Base-by-base conservation (phyloP, 92 coral and sea anemone species). In the Ricordea florida region DNA sequence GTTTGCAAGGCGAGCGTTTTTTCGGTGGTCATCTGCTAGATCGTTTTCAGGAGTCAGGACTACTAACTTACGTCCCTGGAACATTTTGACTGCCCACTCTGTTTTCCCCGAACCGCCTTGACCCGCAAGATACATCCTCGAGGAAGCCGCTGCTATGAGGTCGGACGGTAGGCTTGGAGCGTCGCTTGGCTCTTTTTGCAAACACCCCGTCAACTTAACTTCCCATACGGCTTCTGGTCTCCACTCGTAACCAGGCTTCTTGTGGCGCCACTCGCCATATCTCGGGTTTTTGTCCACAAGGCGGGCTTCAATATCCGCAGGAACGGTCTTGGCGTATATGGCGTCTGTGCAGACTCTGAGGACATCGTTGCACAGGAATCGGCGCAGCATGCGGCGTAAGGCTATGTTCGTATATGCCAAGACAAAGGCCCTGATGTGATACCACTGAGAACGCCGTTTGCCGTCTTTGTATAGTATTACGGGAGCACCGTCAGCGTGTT, bases 281-380 rank as follows among this genome's bases (percentile, higher is more conserved):
- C 5, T 35, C 14, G 75, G 74, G 21, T 16, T 26, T 10, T 74
- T 47, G 73, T 63, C 83, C 0, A 76, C 83, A 14, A 63, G 74
- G 25, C 32, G 2, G 40, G 28, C 71, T 24, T 28, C 26, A 37
- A 43, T 71, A 57, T 22, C 37, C 25, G 0, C 9, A 14, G 83
- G 83, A 5, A 77, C 29, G 10, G 44, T n/a, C 53, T 65, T 64
- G 53, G 75, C 75, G 68, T 77, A 77, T 16, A 77, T 77, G 53
- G 83, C 75, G 57, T 77, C 83, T 7, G 83, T 77, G 57, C 83
- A 77, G 15, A 64, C 75, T 29, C 74, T 29, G 61, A 66, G 62
- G 30, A 79, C 85, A 5, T 66, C 76, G 10, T 67, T 58, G 67
- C 62, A 60, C 13, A 41, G 85, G 33, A 79, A 79, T 14, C 70